Evolutionary conservation across 1,140 invertebrate species (phyloP), one percentile per base, ranked within the genome.

Genomic region (Chlorops oryzae): DNA sequence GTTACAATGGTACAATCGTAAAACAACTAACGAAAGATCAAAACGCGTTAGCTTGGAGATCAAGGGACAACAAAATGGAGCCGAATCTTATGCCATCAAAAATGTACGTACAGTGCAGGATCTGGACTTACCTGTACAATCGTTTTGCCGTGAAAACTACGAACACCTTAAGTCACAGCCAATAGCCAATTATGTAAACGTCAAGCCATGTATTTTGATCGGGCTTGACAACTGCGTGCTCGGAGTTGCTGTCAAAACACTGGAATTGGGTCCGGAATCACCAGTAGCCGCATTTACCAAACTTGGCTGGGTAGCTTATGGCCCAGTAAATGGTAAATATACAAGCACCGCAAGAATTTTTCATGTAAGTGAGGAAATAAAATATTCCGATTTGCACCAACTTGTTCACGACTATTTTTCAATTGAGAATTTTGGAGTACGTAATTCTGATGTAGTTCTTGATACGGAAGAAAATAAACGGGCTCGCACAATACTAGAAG

Each of bases 1-100:
- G n/a, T 23, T 42, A 15, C 40, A 42, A 24, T 42, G 40, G 40
- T 42, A 42, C 24, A 23, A 23, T n/a, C 18, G 24, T n/a, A 42
- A 42, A 22, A 13, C 24, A 5, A 22, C 7, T 23, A 20, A 18
- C 21, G 20, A 42, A 13, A 20, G 3, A 22, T 42, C 40, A 15
- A 20, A 5, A 17, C 21, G 3, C 4, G 40, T 42, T 3, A 24
- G 24, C 22, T 24, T 17, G 5, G 40, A 42, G 24, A 42, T 42
- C 18, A 22, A 24, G 24, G 40, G 40, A 5, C 18, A 20, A 45
- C 39, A 41, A 41, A 2, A 41, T 18, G 15, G 13, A 13, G 13
- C 20, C 15, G 24, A 5, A 3, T 21, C 23, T 13, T 43, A 21
- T 43, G 21, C 41, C 22, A 43, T 22, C 12, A 22, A 43, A 43